Evolutionary conservation across 2,888 invertebrate species (phyloP).

Genomic region (Pristionchus japonicus): DNA sequence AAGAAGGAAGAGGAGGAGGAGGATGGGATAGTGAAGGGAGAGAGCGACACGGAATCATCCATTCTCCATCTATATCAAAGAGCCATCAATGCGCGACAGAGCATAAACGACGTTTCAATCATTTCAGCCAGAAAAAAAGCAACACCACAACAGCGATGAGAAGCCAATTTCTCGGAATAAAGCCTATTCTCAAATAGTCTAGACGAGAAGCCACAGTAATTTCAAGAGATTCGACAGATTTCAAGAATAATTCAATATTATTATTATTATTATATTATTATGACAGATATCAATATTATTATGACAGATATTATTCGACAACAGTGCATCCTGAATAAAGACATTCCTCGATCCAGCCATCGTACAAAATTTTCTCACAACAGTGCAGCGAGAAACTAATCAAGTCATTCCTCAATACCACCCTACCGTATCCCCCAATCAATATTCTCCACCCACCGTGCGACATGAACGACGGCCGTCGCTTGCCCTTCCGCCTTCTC

Average conservation of each 20-base stretch:
- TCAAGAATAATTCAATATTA: too few relatives aligned
- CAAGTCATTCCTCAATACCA: background rate
- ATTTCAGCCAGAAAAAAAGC: background rate
- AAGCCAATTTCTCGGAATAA: background rate
- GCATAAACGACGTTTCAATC: background rate
- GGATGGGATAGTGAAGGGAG: background rate
- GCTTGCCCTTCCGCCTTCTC: constrained; percentile 19
- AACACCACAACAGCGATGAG: background rate
- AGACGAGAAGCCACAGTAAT: too few relatives aligned
- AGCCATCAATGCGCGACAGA: background rate
- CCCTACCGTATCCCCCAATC: constrained; percentile 32
- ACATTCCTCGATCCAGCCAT: background rate
- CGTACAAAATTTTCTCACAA: background rate
- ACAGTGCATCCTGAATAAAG: background rate
- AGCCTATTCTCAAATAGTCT: too few relatives aligned
- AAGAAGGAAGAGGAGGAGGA: background rate
- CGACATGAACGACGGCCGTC: constrained; percentile 45
- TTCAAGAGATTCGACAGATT: too few relatives aligned
- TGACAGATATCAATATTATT: too few relatives aligned
- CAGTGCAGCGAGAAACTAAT: constrained; percentile 33
- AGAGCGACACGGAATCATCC: constrained; percentile 16
- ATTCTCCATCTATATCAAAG: constrained; percentile 6
- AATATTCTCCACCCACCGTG: constrained; percentile 10
- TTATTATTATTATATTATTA: too few relatives aligned
- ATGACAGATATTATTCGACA: too few relatives aligned